Evolutionary conservation across 2,113 vertebrate genomes (phyloP), one percentile per base, ranked within the genome.

Genomic region (Oncorhynchus clarkii): DNA sequence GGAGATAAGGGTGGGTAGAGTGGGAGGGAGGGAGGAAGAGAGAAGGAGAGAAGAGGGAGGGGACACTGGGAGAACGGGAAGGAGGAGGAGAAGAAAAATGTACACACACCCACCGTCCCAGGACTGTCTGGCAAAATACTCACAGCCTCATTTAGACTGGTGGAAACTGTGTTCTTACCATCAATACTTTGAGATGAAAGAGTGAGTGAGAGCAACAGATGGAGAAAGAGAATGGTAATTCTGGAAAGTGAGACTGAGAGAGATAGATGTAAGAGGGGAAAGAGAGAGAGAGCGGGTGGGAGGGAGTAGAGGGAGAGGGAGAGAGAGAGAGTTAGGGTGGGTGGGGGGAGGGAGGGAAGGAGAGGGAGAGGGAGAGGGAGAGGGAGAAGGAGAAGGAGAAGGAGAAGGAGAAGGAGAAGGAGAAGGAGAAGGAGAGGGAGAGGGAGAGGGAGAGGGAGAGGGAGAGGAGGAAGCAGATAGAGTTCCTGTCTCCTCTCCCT

Each of bases 401-500:
- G 27, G 62, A 1, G 24, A 22, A 22, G 1, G 60, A 64, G 64
- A 8, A 1, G 1, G 24, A 2, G 22, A 5, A 26, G 9, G 24
- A 0, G n/a, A n/a, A n/a, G n/a, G 64, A 4, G 27, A 3, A 29
- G 14, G 26, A 29, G 29, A 1, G 29, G 4, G 29, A 0, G 29
- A 2, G 27, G 3, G 64, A 4, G 11, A 16, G 24, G 4, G 26
- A 14, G 11, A 29, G 9, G 1, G 64, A 16, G 26, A 66, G 26
- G 2, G 27, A 29, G 27, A 7, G 65, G 20, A 6, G 66, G 13
- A 27, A 11, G 27, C 1, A 14, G 66, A 16, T 14, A 34, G 27
- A 39, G 66, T 77, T 82, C 77, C 85, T 80, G 78, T 66, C 72
- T 74, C 68, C 39, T 45, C 31, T 75, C 77, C 82, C 77, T 75